Evolutionary conservation across 2,888 invertebrate genomes (phyloP), one percentile per base, ranked within the genome.

Genomic region (Hermodice carunculata): DNA sequence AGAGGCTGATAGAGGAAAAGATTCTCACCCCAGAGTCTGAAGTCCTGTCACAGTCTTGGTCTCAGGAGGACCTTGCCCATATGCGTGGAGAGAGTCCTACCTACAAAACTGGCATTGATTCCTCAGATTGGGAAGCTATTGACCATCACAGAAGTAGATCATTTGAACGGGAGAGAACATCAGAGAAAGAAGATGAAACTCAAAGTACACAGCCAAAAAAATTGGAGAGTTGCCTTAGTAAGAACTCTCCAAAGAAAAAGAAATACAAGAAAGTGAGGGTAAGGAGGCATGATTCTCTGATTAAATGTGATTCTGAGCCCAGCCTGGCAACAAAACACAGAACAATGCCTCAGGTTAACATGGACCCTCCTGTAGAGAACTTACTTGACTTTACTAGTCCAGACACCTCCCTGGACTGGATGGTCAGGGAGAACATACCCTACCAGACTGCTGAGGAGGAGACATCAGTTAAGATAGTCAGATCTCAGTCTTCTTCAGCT

Each of bases 121-220:
- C 70, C 64, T 67, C 67, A 22, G 73, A 76, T 19, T 77, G 77
- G 76, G 66, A 61, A 64, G 71, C 66, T 31, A 70, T 77, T 67
- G 74, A 77, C 64, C 74, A 75, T 62, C 70, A 74, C 58, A 69
- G 77, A 46, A 67, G 69, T 61, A 65, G 72, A 64, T 77, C 77
- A 29, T 44, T 69, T 40, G 76, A 77, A 58, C 67, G 69, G 63
- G 65, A 70, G 31, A 72, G 67, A 59, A 64, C 64, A 43, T 44
- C 42, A 44, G 34, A 54, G 8, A 40, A 53, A 40, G 75, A 75
- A 31, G 29, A 57, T 8, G n/a, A 29, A 11, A 24, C 19, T 22
- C n/a, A n/a, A n/a, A 46, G 8, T 8, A 14, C 37, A 37, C 11
- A 37, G 14, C 37, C 37, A 14, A 37, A 37, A 37, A 8, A 8